Percentiles rank a stretch among this genome's conserved stretches.
These are phyloP conservation scores for Leptoclinus maculatus DNA, from an alignment of 2,797 vertebrate species.

Conservation along the genomic window DNA sequence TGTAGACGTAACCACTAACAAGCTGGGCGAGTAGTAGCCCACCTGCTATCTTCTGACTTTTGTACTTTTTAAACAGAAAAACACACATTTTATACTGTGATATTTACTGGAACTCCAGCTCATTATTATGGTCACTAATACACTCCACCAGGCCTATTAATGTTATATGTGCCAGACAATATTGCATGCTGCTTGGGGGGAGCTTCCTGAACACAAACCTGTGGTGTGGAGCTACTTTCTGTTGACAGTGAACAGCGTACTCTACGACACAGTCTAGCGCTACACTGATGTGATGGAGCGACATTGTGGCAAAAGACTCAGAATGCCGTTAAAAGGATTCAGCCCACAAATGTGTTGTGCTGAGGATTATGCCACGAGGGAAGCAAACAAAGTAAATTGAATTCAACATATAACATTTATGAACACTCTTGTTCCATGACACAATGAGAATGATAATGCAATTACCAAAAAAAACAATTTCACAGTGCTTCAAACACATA, in stretches of 20 bases:
- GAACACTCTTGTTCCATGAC: conserved; percentile 41
- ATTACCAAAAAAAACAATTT: conserved; percentile 52
- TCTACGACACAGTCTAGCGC: neutral
- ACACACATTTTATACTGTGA: no score
- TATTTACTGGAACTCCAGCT: neutral
- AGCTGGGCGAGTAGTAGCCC: no score
- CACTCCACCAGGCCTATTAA: neutral
- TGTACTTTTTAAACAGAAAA: no score
- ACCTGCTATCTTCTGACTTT: no score
- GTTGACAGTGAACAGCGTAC: neutral
- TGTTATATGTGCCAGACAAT: neutral
- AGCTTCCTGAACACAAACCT: neutral
- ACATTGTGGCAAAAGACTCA: neutral
- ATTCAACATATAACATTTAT: conserved; percentile 33
- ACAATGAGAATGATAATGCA: conserved; percentile 39
- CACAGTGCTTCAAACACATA: conserved; percentile 50
- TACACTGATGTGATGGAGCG: neutral
- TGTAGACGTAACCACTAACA: no score
- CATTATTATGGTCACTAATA: conserved; percentile 5
- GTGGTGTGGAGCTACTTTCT: neutral
- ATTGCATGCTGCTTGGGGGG: neutral
- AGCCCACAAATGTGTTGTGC: conserved; percentile 20
- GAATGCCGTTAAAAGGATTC: conserved; percentile 1
- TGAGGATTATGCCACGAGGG: conserved; percentile 44
- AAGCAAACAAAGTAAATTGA: conserved; percentile 54